These are phyloP conservation scores for Octodonta nipae DNA, from an alignment of 2,888 invertebrate species.

Conservation along the genomic window DNA sequence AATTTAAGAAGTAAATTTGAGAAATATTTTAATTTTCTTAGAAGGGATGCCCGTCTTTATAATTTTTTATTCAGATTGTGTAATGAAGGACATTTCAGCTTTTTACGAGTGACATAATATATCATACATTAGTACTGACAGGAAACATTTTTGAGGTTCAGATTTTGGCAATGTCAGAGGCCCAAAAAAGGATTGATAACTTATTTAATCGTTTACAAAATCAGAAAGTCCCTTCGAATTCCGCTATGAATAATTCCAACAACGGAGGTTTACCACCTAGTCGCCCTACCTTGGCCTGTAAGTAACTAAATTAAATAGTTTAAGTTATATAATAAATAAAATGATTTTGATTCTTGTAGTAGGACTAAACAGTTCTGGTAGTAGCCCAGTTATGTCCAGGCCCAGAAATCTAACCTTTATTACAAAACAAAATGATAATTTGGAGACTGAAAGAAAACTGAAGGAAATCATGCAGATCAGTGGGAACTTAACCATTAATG, in stretches of 20 bases:
- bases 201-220: conserved; percentile 68
- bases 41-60: no score
- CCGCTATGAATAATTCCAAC: conserved; percentile 13
- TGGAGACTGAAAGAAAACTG: conserved; percentile 70
- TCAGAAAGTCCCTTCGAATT: conserved; percentile 30
- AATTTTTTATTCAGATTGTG: no score
- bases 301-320: conserved; percentile 8
- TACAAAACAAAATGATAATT: conserved; percentile 39
- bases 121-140: no score
- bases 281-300: conserved; percentile 20
- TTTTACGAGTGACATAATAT: no score
- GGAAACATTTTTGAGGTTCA: no score
- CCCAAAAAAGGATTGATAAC: conserved; percentile 68
- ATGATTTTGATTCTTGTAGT: conserved; percentile 14
- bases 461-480: conserved; percentile 88
- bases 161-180: conserved; percentile 48
- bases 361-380: conserved; percentile 17
- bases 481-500: conserved; percentile 75
- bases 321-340: background rate
- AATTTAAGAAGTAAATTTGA: no score
- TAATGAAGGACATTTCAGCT: no score
- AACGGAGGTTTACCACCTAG: conserved; percentile 14
- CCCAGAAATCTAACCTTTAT: conserved; percentile 47
- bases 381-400: conserved; percentile 40
- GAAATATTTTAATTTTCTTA: no score